Percentiles rank a stretch among this genome's conserved stretches.
Conservation (phyloP, 2,888 invertebrate genomes). For the Scrobipalpa costella region DNA sequence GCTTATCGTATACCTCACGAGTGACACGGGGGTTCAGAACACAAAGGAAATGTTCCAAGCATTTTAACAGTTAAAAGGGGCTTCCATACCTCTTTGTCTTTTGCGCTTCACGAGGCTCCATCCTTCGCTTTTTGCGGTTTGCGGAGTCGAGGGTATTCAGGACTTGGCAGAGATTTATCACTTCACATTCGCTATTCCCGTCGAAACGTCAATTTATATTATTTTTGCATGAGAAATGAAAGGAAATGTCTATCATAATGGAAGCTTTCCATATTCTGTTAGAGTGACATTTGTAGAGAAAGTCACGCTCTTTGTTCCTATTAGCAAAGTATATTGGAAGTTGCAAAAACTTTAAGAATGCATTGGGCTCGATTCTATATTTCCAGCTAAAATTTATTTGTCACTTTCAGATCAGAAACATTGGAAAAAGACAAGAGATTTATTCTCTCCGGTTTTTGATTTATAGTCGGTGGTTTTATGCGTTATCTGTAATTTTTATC, state of each 20-base stretch:
- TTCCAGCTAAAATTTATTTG: too few species aligned
- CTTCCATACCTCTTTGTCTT: not conserved
- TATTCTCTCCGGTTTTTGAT: too few species aligned
- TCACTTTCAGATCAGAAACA: too few species aligned
- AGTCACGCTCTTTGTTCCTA: too few species aligned
- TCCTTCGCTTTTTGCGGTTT: not conserved
- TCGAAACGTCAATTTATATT: not conserved
- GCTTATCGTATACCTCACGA: too few species aligned
- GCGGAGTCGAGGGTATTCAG: not conserved
- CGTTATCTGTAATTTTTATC: too few species aligned
- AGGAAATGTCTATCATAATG: not conserved
- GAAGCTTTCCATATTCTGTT: not conserved
- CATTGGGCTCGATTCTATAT: too few species aligned
- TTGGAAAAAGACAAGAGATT: too few species aligned
- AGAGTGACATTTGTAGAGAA: not conserved
- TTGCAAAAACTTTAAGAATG: too few species aligned
- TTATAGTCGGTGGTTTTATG: too few species aligned
- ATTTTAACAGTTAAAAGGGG: not conserved
- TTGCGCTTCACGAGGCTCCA: constrained; percentile 8
- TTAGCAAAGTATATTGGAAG: too few species aligned
- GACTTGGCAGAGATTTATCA: not conserved
- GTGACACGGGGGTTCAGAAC: too few species aligned
- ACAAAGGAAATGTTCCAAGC: not conserved
- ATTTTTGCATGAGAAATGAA: constrained; percentile 1
- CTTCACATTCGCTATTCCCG: not conserved